A percentile compares a stretch with the other conserved stretches of the same genome.
Conservation (phyloP, 2,888 invertebrate species). For the Margaritifera margaritifera region DNA sequence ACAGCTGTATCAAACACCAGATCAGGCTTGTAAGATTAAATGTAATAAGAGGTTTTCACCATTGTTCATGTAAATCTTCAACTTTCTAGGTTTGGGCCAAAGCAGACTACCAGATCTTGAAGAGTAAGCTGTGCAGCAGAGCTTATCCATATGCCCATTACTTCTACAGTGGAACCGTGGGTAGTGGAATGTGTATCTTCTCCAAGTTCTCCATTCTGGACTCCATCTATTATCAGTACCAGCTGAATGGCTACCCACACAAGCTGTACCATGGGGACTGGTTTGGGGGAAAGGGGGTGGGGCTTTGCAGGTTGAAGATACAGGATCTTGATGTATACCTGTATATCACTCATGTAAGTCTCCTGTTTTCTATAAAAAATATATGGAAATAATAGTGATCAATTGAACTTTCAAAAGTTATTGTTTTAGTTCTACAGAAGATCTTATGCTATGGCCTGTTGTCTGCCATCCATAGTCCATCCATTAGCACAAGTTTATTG, state of each 20-base stretch:
- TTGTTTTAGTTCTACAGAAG: too few relatives aligned
- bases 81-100: constrained; percentile 84
- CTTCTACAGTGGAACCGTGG: constrained; percentile 79
- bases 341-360: constrained; percentile 93
- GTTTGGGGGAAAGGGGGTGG: constrained; percentile 93
- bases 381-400: too few relatives aligned
- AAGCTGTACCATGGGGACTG: constrained; percentile 97
- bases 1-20: too few relatives aligned
- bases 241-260: constrained; percentile 97
- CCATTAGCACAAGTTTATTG: too few relatives aligned
- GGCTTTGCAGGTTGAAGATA: constrained; percentile 67
- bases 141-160: constrained; percentile 89
- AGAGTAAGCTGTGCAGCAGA: constrained; percentile 77
- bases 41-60: constrained; percentile 4
- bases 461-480: too few relatives aligned
- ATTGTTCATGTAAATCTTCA: background rate
- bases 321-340: constrained; percentile 83
- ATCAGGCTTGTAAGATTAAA: too few relatives aligned
- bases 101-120: constrained; percentile 85
- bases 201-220: constrained; percentile 76
- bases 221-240: constrained; percentile 93
- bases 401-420: too few relatives aligned
- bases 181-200: constrained; percentile 72
- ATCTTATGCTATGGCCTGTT: too few relatives aligned
- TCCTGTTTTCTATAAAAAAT: background rate